These are phyloP conservation scores for Tetropium fuscum DNA, from an alignment of 2,888 invertebrate species.

Conservation along the genomic window DNA sequence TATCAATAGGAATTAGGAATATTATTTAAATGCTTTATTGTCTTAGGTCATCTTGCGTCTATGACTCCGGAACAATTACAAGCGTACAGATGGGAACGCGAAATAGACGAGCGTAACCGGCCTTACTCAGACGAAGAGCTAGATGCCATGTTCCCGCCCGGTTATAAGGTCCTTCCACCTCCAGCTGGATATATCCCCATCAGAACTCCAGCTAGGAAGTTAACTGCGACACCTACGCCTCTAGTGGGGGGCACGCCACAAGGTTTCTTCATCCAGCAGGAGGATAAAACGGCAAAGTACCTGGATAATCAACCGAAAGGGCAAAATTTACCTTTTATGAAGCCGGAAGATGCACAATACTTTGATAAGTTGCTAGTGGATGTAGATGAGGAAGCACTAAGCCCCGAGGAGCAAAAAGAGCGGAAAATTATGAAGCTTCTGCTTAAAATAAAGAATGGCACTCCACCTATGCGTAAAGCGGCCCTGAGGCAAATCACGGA, in stretches of 20 bases:
- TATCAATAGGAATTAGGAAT: too few relatives aligned
- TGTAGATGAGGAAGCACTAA: conserved; percentile 95
- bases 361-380: conserved; percentile 98
- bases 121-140: conserved; percentile 97
- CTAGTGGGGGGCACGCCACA: conserved; percentile 87
- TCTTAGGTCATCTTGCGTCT: conserved; percentile 88
- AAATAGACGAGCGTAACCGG: conserved; percentile 97
- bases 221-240: conserved; percentile 98
- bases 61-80: conserved; percentile 99
- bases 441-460: conserved; percentile 99
- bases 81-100: conserved; percentile 97
- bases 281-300: conserved; percentile 87
- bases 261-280: conserved; percentile 95
- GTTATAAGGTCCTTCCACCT: conserved; percentile 79
- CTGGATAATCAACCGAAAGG: conserved; percentile 94
- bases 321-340: conserved; percentile 96
- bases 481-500: conserved; percentile 98
- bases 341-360: conserved; percentile 99
- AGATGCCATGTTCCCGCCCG: conserved; percentile 97
- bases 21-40: neutral
- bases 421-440: conserved; percentile 99
- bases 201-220: conserved; percentile 96
- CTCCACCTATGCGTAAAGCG: conserved; percentile 99
- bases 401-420: conserved; percentile 98
- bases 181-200: conserved; percentile 88